Base-by-base conservation (phyloP, 1,140 invertebrate genomes). In the Platyscapa corneri region DNA sequence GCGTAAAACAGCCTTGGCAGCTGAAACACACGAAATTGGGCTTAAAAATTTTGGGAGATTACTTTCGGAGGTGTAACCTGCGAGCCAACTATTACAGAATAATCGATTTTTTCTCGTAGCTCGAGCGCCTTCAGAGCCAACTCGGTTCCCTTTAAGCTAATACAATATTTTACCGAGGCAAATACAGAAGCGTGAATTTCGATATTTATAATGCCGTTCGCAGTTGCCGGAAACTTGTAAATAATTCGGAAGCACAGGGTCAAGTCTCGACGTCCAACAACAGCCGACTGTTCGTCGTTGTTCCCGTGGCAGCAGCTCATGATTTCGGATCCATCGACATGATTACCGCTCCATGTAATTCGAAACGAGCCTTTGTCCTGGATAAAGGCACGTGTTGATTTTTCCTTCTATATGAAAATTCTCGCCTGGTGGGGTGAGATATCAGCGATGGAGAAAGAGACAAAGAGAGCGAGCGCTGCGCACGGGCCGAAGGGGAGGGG, bases 281-380 rank as follows among this genome's bases (percentile, higher is more conserved):
- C 37, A 72, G 23, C 37, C 70, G 2, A 42, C 30, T 14, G 23
- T 37, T 74, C 23, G 6, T 74, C 42, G 8, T 42, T 42, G 65
- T 32, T 34, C 32, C 76, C 37, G 72, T 34, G 12, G n/a, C n/a
- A n/a, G n/a, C n/a, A n/a, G 42, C 14, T 74, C 70, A 70, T 53
- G 49, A 14, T 27, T 14, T 27, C 70, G 67, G 75, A 77, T 37
- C 32, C 76, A 78, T 78, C 46, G 39, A 78, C 53, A 23, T 64
- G 82, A 83, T 83, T 83, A 76, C 72, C 70, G 82, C 72, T 64
- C 34, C 14, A 32, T 76, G 82, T 83, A 83, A 83, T 83, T 64
- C 37, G 82, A 83, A 60, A 56, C 60, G 74, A 83, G n/a, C 82
- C 60, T 77, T 83, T 83, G 82, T 83, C 60, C 82, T 18, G n/a